A percentile compares a stretch with the other conserved stretches of the same genome.
Evolutionary conservation across 2,888 invertebrate genomes (phyloP).

Genomic region (Dorcus hopei): DNA sequence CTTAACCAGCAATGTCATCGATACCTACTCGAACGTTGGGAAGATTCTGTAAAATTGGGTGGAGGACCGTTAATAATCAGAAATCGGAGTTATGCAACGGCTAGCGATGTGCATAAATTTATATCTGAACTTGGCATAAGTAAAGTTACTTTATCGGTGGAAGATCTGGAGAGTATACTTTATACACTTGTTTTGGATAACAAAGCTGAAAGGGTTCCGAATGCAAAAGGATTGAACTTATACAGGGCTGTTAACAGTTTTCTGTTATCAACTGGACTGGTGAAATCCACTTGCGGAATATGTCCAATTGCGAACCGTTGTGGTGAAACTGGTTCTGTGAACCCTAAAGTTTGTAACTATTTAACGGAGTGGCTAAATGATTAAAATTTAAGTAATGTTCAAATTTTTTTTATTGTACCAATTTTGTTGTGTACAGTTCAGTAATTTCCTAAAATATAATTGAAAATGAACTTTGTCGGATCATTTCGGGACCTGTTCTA

Average conservation of each 20-base stretch:
- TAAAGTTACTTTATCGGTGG: slow-evolving; percentile 64
- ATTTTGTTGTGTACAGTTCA: no score
- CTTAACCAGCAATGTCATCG: slow-evolving; percentile 88
- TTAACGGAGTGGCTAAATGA: slow-evolving; percentile 85
- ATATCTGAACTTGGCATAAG: slow-evolving; percentile 90
- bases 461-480: no score
- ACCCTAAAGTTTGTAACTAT: slow-evolving; percentile 82
- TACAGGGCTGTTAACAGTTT: slow-evolving; percentile 75
- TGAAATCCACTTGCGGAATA: slow-evolving; percentile 86
- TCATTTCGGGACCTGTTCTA: no score
- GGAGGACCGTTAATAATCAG: slow-evolving; percentile 73
- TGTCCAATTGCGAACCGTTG: slow-evolving; percentile 87
- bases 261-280: slow-evolving; percentile 73
- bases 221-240: slow-evolving; percentile 64
- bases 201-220: slow-evolving; percentile 77
- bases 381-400: slow-evolving; percentile 21
- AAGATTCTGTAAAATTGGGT: slow-evolving; percentile 63
- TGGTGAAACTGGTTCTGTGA: slow-evolving; percentile 76
- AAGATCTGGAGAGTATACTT: slow-evolving; percentile 89
- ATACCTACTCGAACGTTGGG: slow-evolving; percentile 73
- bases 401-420: no score
- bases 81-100: slow-evolving; percentile 78
- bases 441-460: no score
- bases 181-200: slow-evolving; percentile 87
- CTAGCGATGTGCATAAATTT: slow-evolving; percentile 85